Evolutionary conservation across 2,113 vertebrate species (phyloP).

Genomic region (Megaceryle torquata): DNA sequence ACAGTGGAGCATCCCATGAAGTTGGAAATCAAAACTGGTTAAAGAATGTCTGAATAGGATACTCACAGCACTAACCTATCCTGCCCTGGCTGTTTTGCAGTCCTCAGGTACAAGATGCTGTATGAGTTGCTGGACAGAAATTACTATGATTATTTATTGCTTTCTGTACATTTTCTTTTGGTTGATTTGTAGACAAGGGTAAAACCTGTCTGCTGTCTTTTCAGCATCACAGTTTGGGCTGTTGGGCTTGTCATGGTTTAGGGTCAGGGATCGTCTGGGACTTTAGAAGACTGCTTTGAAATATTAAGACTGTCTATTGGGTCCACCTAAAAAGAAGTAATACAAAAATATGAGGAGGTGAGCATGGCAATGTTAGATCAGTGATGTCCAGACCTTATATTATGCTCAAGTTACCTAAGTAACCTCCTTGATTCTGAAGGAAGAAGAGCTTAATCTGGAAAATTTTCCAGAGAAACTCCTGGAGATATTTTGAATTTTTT

Average conservation of each 20-base stretch:
- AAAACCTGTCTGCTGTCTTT: background rate
- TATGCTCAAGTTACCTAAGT: background rate
- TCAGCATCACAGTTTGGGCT: background rate
- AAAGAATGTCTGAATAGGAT: fast-evolving
- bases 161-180: background rate
- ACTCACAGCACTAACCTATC: background rate
- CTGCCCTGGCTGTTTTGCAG: background rate
- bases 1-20: background rate
- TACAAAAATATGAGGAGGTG: background rate
- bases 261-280: too few relatives aligned
- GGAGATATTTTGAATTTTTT: background rate
- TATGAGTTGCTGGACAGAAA: background rate
- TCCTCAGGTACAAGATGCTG: background rate
- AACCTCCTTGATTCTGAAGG: background rate
- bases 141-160: background rate
- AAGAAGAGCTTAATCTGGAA: background rate
- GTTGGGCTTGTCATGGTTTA: background rate
- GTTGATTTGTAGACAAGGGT: background rate
- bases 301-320: background rate
- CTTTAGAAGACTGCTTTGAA: background rate
- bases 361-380: background rate
- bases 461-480: background rate
- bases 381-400: background rate
- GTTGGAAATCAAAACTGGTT: background rate
- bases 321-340: background rate